A percentile compares a stretch with the other conserved stretches of the same genome.
phyloP scores from a whole-genome alignment of 2,113 vertebrate species.

The Isichthys henryi region DNA sequence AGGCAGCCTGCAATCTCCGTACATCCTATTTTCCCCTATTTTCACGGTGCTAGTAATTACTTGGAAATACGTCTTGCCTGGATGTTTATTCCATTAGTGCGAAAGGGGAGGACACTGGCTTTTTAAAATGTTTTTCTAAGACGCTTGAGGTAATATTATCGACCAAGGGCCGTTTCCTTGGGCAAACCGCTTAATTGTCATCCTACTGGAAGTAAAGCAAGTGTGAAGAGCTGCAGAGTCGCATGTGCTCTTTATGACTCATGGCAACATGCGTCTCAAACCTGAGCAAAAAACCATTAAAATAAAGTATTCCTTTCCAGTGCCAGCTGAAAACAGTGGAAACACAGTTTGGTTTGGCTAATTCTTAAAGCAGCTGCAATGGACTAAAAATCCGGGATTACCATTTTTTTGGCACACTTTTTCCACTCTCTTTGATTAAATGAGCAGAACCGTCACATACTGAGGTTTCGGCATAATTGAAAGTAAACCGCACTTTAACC shows the following conservation, averaged over 20 bases:
- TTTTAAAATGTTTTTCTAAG: slow-evolving; percentile 4
- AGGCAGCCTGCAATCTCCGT: not conserved
- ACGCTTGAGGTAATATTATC: slow-evolving; percentile 6
- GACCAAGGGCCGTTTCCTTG: not conserved
- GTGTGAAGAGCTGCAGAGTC: not conserved
- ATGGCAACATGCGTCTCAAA: not conserved
- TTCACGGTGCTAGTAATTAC: slow-evolving; percentile 6
- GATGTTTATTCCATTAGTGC: slow-evolving; percentile 14
- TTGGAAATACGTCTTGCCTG: not conserved
- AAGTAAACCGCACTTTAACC: not conserved
- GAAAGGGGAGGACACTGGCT: not conserved
- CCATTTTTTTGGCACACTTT: not conserved
- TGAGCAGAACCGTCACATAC: not conserved
- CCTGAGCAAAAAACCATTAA: slow-evolving; percentile 14
- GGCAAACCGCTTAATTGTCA: slow-evolving; percentile 1
- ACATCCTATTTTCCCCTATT: not conserved
- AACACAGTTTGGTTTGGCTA: slow-evolving; percentile 15
- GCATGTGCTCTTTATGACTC: slow-evolving; percentile 11
- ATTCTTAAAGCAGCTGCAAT: slow-evolving; percentile 15
- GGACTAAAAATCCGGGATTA: slow-evolving; percentile 14
- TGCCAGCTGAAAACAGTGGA: slow-evolving; percentile 13
- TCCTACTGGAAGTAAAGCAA: not conserved
- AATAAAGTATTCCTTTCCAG: slow-evolving; percentile 7
- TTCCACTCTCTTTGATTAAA: slow-evolving; percentile 1
- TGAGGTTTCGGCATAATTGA: not conserved